phyloP scores from a whole-genome alignment of 2,797 vertebrate genomes.

The Molossus alvarezi region DNA sequence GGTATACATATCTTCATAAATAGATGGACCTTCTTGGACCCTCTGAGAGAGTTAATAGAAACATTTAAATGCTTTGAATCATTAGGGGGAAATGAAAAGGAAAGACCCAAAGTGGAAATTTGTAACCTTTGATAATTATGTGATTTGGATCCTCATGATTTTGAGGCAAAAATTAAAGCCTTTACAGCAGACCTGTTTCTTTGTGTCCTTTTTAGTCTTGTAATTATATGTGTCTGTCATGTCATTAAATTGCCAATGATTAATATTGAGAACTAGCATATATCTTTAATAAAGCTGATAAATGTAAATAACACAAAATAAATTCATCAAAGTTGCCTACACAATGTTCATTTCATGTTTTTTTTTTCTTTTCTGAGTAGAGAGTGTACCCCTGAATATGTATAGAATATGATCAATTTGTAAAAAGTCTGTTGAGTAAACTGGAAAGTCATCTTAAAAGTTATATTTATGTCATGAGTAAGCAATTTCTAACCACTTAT shows the following conservation, averaged over 20 bases:
- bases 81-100: conserved; percentile 10
- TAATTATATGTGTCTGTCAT: conserved; percentile 22
- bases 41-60: conserved; percentile 61
- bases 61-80: conserved; percentile 53
- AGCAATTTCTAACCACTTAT: background rate
- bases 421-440: conserved; percentile 19
- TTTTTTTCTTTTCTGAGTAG: background rate
- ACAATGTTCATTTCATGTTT: background rate
- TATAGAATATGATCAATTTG: conserved; percentile 15
- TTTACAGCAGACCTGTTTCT: background rate
- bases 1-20: conserved; percentile 7
- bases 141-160: conserved; percentile 42
- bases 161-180: conserved; percentile 40
- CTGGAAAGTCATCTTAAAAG: conserved; percentile 16
- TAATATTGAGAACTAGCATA: conserved; percentile 10
- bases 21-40: conserved; percentile 56
- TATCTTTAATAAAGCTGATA: background rate
- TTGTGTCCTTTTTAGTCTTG: conserved; percentile 47
- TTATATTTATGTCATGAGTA: conserved; percentile 46
- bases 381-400: background rate
- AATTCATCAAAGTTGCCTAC: background rate
- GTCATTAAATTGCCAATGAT: background rate
- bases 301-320: conserved; percentile 27
- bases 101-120: background rate
- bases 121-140: conserved; percentile 6